Percentiles rank a stretch among this genome's conserved stretches.
Evolutionary conservation across 2,888 invertebrate genomes (phyloP).

Genomic region (Acrocera orbiculus): DNA sequence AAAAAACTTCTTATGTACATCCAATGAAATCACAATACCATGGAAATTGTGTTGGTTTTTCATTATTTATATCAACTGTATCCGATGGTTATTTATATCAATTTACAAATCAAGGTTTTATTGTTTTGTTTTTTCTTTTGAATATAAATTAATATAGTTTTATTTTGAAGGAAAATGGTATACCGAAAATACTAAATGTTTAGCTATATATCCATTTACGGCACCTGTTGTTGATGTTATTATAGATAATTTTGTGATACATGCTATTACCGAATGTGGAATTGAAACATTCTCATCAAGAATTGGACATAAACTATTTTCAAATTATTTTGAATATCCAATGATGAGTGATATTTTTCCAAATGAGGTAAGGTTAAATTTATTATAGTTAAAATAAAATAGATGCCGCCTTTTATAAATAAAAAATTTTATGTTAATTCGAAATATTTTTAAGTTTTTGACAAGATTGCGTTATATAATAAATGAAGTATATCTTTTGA

Average conservation of each 20-base stretch:
- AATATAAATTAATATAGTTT: constrained; percentile 1
- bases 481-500: too few relatives aligned
- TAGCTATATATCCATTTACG: constrained; percentile 53
- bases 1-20: constrained; percentile 6
- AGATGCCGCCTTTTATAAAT: too few relatives aligned
- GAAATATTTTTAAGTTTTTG: too few relatives aligned
- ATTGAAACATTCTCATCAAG: constrained; percentile 58
- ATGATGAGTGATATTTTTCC: constrained; percentile 24
- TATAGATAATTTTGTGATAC: constrained; percentile 48
- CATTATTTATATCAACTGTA: constrained; percentile 43
- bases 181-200: constrained; percentile 34
- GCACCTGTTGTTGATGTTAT: constrained; percentile 47
- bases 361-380: constrained; percentile 16
- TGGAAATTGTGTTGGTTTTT: constrained; percentile 39
- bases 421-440: too few relatives aligned
- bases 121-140: constrained; percentile 1
- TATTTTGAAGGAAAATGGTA: constrained; percentile 25
- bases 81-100: constrained; percentile 59
- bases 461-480: too few relatives aligned
- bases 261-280: constrained; percentile 56
- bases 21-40: constrained; percentile 36
- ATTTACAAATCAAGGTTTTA: constrained; percentile 35
- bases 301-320: constrained; percentile 42
- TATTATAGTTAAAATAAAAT: too few relatives aligned
- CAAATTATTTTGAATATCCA: constrained; percentile 30